Evolutionary conservation across 2,113 vertebrate genomes (phyloP).

Genomic region (Spea bombifrons): DNA sequence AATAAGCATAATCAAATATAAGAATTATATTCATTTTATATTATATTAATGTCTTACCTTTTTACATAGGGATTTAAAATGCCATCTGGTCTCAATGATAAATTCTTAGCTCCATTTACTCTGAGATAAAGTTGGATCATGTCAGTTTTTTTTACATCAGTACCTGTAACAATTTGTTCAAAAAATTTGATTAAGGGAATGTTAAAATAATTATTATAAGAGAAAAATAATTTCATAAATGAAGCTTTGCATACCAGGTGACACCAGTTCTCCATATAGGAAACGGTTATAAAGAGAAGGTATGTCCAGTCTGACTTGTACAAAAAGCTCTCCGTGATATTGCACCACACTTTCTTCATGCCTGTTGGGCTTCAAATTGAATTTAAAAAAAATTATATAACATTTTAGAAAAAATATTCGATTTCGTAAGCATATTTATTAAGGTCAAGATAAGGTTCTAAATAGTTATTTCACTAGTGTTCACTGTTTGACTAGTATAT

Average conservation of each 20-base stretch:
- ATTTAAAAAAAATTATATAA: neutral
- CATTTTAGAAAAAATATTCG: neutral
- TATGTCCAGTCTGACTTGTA: constrained; percentile 60
- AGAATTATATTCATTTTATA: no score
- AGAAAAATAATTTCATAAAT: neutral
- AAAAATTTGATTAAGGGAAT: neutral
- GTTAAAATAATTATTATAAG: no score
- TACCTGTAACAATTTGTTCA: constrained; percentile 51
- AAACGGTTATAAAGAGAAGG: constrained; percentile 46
- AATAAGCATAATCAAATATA: no score
- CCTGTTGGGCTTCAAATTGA: constrained; percentile 55
- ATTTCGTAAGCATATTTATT: no score
- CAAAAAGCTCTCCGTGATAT: constrained; percentile 52
- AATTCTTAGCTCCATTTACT: constrained; percentile 64
- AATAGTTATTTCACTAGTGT: no score
- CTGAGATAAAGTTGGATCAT: constrained; percentile 67
- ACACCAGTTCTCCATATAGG: constrained; percentile 31
- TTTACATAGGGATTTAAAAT: constrained; percentile 66
- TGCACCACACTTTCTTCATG: constrained; percentile 48
- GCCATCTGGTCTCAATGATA: constrained; percentile 64
- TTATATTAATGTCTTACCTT: constrained; percentile 58
- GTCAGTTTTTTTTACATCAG: constrained; percentile 35
- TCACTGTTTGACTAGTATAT: no score
- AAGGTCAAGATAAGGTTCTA: no score
- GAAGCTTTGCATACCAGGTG: constrained; percentile 53